Conservation (phyloP, 2,113 vertebrate species). For the Phyllostomus discolor region DNA sequence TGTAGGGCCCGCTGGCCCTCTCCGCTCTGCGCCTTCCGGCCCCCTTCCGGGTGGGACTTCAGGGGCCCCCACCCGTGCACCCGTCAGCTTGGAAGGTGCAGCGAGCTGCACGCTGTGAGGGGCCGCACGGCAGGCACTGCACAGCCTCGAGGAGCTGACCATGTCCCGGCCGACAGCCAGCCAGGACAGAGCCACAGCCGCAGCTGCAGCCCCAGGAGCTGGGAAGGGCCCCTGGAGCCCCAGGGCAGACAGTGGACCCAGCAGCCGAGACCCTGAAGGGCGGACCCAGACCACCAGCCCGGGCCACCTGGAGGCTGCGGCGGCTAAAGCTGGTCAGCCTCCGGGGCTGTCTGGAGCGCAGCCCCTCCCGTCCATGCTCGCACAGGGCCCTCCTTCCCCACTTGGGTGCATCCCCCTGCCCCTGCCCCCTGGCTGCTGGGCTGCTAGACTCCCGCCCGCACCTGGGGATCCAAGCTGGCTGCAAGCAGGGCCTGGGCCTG, state of each 20-base stretch:
- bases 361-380: background rate
- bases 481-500: background rate
- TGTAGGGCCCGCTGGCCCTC: rapidly evolving
- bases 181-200: background rate
- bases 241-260: rapidly evolving
- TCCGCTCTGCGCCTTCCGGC: rapidly evolving
- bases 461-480: background rate
- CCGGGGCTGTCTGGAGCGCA: too few species aligned
- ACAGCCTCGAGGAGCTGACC: background rate
- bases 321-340: rapidly evolving
- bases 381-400: background rate
- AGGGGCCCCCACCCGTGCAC: background rate
- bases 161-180: background rate
- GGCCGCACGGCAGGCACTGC: rapidly evolving
- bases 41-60: background rate
- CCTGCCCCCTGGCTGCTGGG: background rate
- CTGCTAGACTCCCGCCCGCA: rapidly evolving
- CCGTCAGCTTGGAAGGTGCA: rapidly evolving
- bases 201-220: background rate
- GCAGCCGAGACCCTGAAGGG: rapidly evolving
- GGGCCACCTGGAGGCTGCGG: rapidly evolving
- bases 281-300: background rate
- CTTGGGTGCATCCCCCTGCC: background rate
- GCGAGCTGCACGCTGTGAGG: background rate
- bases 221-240: background rate